phyloP scores from a whole-genome alignment of 2,113 vertebrate species.

The Oncorhynchus nerka region DNA sequence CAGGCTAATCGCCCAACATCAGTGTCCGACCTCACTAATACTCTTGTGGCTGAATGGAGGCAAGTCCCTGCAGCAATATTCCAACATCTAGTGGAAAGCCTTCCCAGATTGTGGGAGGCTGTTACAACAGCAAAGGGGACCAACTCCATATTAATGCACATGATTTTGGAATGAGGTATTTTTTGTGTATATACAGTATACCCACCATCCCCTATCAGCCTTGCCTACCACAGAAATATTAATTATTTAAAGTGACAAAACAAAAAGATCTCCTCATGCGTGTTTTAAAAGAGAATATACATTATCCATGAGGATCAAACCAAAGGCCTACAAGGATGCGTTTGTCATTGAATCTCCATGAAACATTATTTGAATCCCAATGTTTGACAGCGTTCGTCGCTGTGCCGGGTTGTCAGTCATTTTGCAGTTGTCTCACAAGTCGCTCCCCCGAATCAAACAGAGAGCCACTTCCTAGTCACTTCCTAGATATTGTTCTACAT shows the following conservation, averaged over 20 bases:
- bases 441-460: neutral
- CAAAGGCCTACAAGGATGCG: slow-evolving; percentile 12
- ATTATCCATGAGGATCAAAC: slow-evolving; percentile 53
- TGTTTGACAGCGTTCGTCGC: neutral
- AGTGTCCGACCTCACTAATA: too few species aligned
- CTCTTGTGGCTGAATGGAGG: too few species aligned
- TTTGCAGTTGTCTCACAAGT: neutral
- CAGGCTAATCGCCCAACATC: too few species aligned
- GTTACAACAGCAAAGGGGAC: too few species aligned
- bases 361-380: neutral
- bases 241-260: slow-evolving; percentile 70
- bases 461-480: neutral
- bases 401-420: neutral
- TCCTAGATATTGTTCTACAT: slow-evolving; percentile 25
- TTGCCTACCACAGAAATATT: slow-evolving; percentile 47
- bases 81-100: too few species aligned
- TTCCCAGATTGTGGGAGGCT: too few species aligned
- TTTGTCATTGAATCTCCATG: neutral
- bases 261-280: slow-evolving; percentile 47
- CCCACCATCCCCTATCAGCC: slow-evolving; percentile 46
- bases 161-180: too few species aligned
- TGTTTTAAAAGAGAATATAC: slow-evolving; percentile 53
- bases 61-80: too few species aligned
- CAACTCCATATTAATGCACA: too few species aligned
- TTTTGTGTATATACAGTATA: too few species aligned